phyloP scores from a whole-genome alignment of 2,888 invertebrate genomes.

The Xanthia icteritia region DNA sequence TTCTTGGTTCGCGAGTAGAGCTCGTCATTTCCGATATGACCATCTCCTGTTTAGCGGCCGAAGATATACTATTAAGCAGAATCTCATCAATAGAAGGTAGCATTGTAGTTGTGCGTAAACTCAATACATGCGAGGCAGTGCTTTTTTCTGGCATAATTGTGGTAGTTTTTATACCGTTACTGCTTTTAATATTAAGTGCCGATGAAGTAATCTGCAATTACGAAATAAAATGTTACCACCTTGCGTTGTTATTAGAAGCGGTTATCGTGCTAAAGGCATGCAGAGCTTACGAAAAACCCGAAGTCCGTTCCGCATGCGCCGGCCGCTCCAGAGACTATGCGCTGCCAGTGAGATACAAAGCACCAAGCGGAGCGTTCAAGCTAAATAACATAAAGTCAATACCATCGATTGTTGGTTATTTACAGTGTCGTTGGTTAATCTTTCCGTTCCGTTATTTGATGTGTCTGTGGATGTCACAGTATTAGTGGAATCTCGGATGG shows the following conservation, averaged over 20 bases:
- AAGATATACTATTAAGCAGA: constrained; percentile 91
- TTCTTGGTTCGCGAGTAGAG: constrained; percentile 89
- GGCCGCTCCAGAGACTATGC: constrained; percentile 68
- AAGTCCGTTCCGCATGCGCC: constrained; percentile 73
- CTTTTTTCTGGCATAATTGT: constrained; percentile 88
- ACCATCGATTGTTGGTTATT: constrained; percentile 90
- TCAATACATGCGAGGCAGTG: constrained; percentile 90
- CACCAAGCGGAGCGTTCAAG: constrained; percentile 87
- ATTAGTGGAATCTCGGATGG: constrained; percentile 92
- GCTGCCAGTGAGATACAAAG: constrained; percentile 77
- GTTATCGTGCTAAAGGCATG: constrained; percentile 81
- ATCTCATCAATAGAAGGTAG: constrained; percentile 91
- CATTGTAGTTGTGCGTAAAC: constrained; percentile 90
- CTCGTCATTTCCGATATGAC: constrained; percentile 88
- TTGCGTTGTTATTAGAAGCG: constrained; percentile 79
- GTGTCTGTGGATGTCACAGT: constrained; percentile 90
- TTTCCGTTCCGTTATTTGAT: constrained; percentile 91
- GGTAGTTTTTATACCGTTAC: constrained; percentile 86
- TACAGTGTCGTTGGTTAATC: constrained; percentile 89
- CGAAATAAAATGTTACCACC: constrained; percentile 87
- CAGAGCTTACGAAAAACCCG: constrained; percentile 77
- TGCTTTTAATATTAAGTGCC: constrained; percentile 89
- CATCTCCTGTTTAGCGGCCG: constrained; percentile 91
- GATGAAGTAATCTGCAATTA: constrained; percentile 89
- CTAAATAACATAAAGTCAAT: constrained; percentile 89